Percentiles rank a stretch among this genome's conserved stretches.
These are phyloP conservation scores for Ctenomys sociabilis DNA, from an alignment of 2,113 vertebrate species.

Conservation along the genomic window DNA sequence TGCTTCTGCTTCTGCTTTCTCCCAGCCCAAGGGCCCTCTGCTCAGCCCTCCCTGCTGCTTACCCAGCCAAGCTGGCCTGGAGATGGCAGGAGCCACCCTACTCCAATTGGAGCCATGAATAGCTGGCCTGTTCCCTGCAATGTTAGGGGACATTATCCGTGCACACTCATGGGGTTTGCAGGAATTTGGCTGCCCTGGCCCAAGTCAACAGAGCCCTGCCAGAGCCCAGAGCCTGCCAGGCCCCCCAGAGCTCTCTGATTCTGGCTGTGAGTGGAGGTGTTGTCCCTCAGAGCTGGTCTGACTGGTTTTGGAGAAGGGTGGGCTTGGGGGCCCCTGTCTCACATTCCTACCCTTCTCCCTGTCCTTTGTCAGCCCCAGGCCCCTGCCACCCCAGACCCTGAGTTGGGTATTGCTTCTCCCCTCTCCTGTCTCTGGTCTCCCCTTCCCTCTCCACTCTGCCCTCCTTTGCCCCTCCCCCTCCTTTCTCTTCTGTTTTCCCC, in stretches of 20 bases:
- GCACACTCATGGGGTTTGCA: constrained; percentile 80
- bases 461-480: background rate
- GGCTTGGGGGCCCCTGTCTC: constrained; percentile 48
- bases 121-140: constrained; percentile 84
- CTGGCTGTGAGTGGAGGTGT: constrained; percentile 5
- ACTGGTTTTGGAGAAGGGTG: constrained; percentile 54
- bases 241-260: constrained; percentile 77
- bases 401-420: background rate
- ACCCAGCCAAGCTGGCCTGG: constrained; percentile 26
- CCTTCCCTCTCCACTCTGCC: no score
- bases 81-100: constrained; percentile 79
- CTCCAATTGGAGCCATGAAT: constrained; percentile 84
- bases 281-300: constrained; percentile 41
- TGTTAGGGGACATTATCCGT: constrained; percentile 90
- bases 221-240: constrained; percentile 80
- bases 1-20: background rate
- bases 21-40: background rate
- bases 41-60: background rate
- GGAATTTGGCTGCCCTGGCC: constrained; percentile 85
- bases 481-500: no score
- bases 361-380: constrained; percentile 2
- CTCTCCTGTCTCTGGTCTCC: no score
- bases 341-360: constrained; percentile 41
- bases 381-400: background rate
- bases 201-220: constrained; percentile 87